Evolutionary conservation across 2,113 vertebrate species (phyloP), one percentile per base, ranked within the genome.

Genomic region (Odontophorus gujanensis): DNA sequence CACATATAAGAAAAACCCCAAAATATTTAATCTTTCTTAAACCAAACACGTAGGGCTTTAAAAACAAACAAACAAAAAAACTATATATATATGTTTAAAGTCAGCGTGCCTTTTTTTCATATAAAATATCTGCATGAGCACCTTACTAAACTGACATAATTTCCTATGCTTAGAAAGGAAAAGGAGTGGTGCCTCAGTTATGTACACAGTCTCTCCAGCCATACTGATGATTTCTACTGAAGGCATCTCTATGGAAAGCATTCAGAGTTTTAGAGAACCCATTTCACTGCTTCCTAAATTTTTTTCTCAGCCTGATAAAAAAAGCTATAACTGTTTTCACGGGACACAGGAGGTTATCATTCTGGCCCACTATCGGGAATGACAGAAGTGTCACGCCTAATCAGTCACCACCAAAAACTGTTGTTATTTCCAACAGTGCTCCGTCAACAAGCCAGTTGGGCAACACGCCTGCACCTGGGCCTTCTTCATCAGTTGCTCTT

Each of bases 341-440:
- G 51, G 84, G 74, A 85, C 50, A 19, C 32, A 74, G 84, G 96
- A 95, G 94, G 94, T 4, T 73, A 95, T 89, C 96, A 90, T 67
- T 90, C 50, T 57, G 36, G 25, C 19, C 84, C 91, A 81, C 72
- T 73, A 90, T 83, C 80, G 91, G 92, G 94, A 96, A 91, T 96
- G 97, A 96, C 94, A 98, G 92, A 87, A 96, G 90, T 66, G 93
- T 95, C 65, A 15, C n/a, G 51, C 85, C 83, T 93, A 47, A 84
- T 90, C 91, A 95, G 91, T 96, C 95, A 93, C 80, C 69, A 50
- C 40, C 22, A 43, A 84, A 63, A 82, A 47, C 50, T 11, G 34
- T 47, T 65, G 90, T 66, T 67, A 59, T 4, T 95, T 79, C 75
- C 90, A 91, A 85, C 83, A 84, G 69, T 10, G 78, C 76, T 85